These are phyloP conservation scores for Ceratosolen solmsi DNA, from an alignment of 1,140 invertebrate species.

Conservation along the genomic window DNA sequence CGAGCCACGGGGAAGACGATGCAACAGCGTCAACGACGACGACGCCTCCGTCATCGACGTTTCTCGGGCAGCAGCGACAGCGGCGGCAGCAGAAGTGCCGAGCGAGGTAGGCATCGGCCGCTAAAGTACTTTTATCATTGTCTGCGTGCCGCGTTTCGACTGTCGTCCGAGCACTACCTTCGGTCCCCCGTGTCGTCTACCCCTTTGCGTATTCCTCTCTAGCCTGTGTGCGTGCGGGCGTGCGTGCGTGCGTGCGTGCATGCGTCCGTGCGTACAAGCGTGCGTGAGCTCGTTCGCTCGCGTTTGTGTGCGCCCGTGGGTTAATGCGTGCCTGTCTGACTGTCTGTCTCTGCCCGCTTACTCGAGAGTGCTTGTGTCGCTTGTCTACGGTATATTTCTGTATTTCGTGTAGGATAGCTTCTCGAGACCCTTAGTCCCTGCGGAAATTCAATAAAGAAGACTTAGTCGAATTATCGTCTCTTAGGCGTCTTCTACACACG, in stretches of 20 bases:
- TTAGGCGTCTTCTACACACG: neutral
- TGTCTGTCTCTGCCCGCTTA: neutral
- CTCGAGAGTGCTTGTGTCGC: neutral
- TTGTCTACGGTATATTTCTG: slow-evolving; percentile 10
- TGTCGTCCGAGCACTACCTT: neutral
- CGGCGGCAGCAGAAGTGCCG: neutral
- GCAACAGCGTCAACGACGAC: neutral
- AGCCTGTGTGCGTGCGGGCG: too few relatives aligned
- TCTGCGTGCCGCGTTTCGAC: neutral
- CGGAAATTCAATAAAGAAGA: slow-evolving; percentile 14
- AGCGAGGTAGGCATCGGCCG: slow-evolving; percentile 22
- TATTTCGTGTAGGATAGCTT: neutral
- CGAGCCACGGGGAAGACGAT: slow-evolving; percentile 22
- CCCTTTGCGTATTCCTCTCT: neutral
- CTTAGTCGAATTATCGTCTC: neutral
- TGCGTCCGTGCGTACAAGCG: too few relatives aligned
- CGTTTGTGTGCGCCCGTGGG: too few relatives aligned
- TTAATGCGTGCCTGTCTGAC: neutral
- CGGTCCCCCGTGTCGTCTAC: neutral
- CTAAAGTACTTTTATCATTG: neutral
- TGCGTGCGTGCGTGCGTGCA: too few relatives aligned
- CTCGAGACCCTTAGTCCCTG: neutral
- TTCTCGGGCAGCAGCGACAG: neutral
- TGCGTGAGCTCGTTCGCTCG: too few relatives aligned
- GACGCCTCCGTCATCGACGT: slow-evolving; percentile 11